Evolutionary conservation across 2,888 invertebrate species (phyloP), one percentile per base, ranked within the genome.

Genomic region (Stenurella melanura): DNA sequence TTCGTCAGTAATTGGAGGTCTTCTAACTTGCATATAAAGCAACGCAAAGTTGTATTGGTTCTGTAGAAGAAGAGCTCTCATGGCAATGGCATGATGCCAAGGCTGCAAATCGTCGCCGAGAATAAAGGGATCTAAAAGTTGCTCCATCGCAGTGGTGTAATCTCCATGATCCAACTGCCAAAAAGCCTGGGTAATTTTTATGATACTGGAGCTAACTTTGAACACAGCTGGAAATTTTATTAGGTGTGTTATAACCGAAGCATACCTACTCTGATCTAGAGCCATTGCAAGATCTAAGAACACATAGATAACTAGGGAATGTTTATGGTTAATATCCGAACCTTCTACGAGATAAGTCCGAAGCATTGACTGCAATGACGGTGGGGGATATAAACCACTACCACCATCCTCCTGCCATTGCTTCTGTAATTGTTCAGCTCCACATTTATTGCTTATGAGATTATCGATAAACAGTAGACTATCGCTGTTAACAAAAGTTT

Each of bases 131-230:
- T 94, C 93, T 82, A 94, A 90, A 6, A 95, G 89, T 81, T 93
- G 92, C 82, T 92, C 91, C 73, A 94, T 89, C 0, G 94, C 94
- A 79, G 93, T 93, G 93, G 94, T 93, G 89, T 94, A 96, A 86
- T 96, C 94, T 76, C 94, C 94, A 86, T 96, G 96, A 89, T 98
- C 97, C 15, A 98, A 90, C 82, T 95, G 93, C 97, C 97, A 97
- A 88, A 97, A 95, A 0, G 95, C 96, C 85, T 96, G 96, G 0
- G 96, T 94, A 0, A 95, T 92, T 87, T 96, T 95, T 30, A 95
- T 94, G 0, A 94, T 88, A 0, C 95, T 93, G 18, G 94, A 93
- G 73, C 93, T 93, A 5, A 97, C 89, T 71, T 94, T 93, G 83
- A 96, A 96, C 81, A 95, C 94, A 0, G 94, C 93, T 0, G 96